Conservation (phyloP, 1,140 invertebrate genomes). For the Conus ventricosus region DNA sequence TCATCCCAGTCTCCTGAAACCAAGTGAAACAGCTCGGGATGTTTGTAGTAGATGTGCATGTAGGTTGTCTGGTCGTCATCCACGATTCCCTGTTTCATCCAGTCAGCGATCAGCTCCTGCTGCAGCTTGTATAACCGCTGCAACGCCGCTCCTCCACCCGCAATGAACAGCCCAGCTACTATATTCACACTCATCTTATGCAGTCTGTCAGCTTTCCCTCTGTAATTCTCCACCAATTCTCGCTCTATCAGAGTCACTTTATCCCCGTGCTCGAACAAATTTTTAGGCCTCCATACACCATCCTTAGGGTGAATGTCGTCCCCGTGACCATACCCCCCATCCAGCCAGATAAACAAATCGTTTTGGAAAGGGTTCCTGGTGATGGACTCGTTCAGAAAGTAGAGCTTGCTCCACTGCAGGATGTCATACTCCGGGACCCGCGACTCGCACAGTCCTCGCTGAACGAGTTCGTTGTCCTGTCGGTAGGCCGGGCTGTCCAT, state of each 20-base stretch:
- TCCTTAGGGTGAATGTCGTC: slow-evolving; percentile 35
- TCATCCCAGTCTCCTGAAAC: slow-evolving; percentile 39
- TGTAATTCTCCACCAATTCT: background rate
- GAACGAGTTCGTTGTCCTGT: slow-evolving; percentile 43
- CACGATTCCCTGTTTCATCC: slow-evolving; percentile 34
- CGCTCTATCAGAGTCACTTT: slow-evolving; percentile 35
- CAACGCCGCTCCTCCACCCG: slow-evolving; percentile 23
- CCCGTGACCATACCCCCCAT: slow-evolving; percentile 43
- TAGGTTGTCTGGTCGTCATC: slow-evolving; percentile 45
- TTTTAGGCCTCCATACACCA: slow-evolving; percentile 37
- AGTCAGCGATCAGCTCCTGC: slow-evolving; percentile 23
- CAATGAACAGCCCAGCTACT: slow-evolving; percentile 34
- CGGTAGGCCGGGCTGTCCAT: slow-evolving; percentile 40
- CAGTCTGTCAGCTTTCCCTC: background rate
- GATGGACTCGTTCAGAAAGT: slow-evolving; percentile 39
- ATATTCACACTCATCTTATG: slow-evolving; percentile 41
- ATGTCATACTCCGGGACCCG: slow-evolving; percentile 47
- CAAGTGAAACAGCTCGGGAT: slow-evolving; percentile 34
- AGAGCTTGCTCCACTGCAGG: slow-evolving; percentile 43
- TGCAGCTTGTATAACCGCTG: slow-evolving; percentile 27
- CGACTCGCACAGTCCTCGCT: slow-evolving; percentile 32
- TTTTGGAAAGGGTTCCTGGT: slow-evolving; percentile 34
- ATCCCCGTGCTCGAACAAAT: slow-evolving; percentile 4
- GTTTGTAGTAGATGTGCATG: slow-evolving; percentile 38
- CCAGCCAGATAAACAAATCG: slow-evolving; percentile 39